Conservation (phyloP, 2,888 invertebrate genomes). For the Cabera pusaria region DNA sequence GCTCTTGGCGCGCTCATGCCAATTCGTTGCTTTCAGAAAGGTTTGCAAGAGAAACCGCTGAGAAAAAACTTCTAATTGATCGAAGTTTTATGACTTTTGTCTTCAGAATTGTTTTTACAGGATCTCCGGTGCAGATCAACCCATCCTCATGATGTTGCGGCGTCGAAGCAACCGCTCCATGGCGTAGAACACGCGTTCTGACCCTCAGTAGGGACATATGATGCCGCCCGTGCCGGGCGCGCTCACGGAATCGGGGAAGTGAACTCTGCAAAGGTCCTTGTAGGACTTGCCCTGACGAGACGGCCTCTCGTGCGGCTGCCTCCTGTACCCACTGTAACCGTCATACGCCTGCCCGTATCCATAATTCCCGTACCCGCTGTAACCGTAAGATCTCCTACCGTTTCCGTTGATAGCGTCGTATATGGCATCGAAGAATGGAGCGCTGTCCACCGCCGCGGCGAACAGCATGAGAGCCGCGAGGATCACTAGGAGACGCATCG, state of each 20-base stretch:
- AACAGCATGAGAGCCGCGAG: constrained; percentile 48
- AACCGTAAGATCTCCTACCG: constrained; percentile 62
- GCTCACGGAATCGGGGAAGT: constrained; percentile 81
- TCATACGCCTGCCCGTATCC: constrained; percentile 33
- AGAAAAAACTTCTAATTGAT: background rate
- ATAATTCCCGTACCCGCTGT: constrained; percentile 49
- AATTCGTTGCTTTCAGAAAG: background rate
- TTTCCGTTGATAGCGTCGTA: constrained; percentile 74
- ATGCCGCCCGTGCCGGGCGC: constrained; percentile 83
- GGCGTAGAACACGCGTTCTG: constrained; percentile 82
- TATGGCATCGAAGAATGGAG: constrained; percentile 75
- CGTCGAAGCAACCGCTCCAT: constrained; percentile 77
- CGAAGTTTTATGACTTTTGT: background rate
- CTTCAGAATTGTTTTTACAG: background rate
- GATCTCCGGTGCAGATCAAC: constrained; percentile 48
- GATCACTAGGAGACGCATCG: constrained; percentile 49
- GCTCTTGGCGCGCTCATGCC: constrained; percentile 1
- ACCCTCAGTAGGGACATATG: constrained; percentile 85
- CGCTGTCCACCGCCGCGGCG: constrained; percentile 44
- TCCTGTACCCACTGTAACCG: constrained; percentile 3
- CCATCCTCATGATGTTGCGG: constrained; percentile 80
- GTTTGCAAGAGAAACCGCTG: background rate
- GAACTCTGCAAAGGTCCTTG: constrained; percentile 87
- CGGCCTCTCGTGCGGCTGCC: constrained; percentile 31
- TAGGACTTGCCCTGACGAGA: constrained; percentile 81